Evolutionary conservation across 2,888 invertebrate species (phyloP).

Genomic region (Epinotia demarniana): DNA sequence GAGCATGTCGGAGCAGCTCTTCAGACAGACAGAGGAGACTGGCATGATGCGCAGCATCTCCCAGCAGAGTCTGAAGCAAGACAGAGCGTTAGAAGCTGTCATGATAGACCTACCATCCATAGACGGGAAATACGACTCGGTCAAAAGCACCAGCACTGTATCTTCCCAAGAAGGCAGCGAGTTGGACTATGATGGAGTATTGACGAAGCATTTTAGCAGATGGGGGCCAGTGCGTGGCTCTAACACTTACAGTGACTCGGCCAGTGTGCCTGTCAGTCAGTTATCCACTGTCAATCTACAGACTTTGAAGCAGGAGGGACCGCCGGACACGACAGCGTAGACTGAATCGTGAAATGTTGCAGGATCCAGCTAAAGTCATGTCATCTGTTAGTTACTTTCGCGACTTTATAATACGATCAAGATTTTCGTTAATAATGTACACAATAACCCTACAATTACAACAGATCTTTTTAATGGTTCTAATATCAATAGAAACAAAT

Average conservation of each 20-base stretch:
- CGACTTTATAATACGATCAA: no score
- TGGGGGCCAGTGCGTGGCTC: conserved; percentile 83
- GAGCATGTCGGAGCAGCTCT: conserved; percentile 68
- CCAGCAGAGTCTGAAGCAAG: conserved; percentile 73
- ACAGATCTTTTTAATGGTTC: no score
- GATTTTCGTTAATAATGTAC: no score
- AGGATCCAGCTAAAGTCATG: not conserved
- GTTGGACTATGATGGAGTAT: conserved; percentile 51
- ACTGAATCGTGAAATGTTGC: not conserved
- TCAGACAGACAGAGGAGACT: conserved; percentile 54
- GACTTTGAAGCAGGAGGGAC: conserved; percentile 57
- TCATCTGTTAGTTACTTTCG: no score
- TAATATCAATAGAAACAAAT: no score
- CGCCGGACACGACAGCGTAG: conserved; percentile 66
- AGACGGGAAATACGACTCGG: conserved; percentile 61
- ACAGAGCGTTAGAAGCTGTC: conserved; percentile 74
- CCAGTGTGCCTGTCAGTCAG: conserved; percentile 70
- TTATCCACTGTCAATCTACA: conserved; percentile 73
- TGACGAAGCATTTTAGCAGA: conserved; percentile 63
- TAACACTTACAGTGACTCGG: conserved; percentile 72
- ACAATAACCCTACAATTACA: no score
- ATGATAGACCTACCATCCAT: conserved; percentile 74
- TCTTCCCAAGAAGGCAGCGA: conserved; percentile 57
- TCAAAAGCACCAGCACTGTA: conserved; percentile 61
- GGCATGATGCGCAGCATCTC: conserved; percentile 71